A percentile compares a stretch with the other conserved stretches of the same genome.
phyloP scores from a whole-genome alignment of 2,888 invertebrate species.

The Prosopocoilus inquinatus region DNA sequence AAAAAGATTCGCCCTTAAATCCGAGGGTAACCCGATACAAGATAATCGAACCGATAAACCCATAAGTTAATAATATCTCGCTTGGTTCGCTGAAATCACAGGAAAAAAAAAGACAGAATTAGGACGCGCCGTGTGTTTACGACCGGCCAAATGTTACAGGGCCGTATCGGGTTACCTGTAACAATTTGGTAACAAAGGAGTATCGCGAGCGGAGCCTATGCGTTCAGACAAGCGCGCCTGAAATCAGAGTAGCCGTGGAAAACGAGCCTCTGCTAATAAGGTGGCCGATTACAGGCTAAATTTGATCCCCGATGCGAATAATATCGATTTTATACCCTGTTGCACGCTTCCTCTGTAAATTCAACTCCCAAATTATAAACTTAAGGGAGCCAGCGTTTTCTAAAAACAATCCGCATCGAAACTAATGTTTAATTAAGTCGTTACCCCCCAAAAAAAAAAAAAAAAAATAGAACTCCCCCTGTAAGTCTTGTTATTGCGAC shows the following conservation, averaged over 20 bases:
- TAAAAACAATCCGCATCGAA: too few relatives aligned
- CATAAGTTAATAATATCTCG: conserved; percentile 19
- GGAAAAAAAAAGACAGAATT: conserved; percentile 37
- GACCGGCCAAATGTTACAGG: conserved; percentile 32
- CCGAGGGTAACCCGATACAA: conserved; percentile 15
- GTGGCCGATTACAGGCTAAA: conserved; percentile 48
- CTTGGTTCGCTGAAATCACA: conserved; percentile 33
- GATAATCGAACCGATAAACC: conserved; percentile 15
- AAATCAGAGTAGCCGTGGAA: conserved; percentile 43
- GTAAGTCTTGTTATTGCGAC: too few relatives aligned
- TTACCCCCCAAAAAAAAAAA: too few relatives aligned
- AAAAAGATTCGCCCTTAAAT: conserved; percentile 6
- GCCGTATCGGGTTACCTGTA: conserved; percentile 33
- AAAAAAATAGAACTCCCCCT: too few relatives aligned
- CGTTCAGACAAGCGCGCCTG: conserved; percentile 39
- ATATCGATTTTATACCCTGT: conserved; percentile 38
- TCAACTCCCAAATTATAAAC: too few relatives aligned
- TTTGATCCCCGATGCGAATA: conserved; percentile 44
- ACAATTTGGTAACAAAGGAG: conserved; percentile 45
- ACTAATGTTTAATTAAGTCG: too few relatives aligned
- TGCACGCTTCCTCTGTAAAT: conserved; percentile 19
- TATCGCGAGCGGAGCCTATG: conserved; percentile 35
- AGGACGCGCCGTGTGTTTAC: conserved; percentile 32
- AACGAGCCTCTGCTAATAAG: conserved; percentile 46
- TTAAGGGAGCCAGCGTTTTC: too few relatives aligned